Base-by-base conservation (phyloP, 92 coral and sea anemone species). In the Zoanthus gigantus region DNA sequence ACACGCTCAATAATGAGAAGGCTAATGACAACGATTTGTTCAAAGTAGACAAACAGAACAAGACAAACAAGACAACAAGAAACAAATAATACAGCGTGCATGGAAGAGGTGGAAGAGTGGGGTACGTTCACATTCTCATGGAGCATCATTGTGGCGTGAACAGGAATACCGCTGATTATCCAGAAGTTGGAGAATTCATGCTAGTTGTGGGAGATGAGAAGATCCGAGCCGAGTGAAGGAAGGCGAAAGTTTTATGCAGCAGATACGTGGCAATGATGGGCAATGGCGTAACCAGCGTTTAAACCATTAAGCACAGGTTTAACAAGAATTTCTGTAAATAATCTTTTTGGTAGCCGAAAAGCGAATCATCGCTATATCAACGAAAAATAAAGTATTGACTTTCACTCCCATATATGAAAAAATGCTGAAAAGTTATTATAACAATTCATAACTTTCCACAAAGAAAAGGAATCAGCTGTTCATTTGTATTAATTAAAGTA, bases 91-190 rank as follows among this genome's bases (percentile, higher is more conserved):
- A 66, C 83, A 88, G 3, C 42, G 3, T 34, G 42, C 2, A 72
- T 82, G 91, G 77, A 18, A 71, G 71, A 16, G 61, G 68, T 56
- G 79, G 58, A 46, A 3, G 18, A 46, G 47, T 46, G 93, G 93
- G 82, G 82, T 83, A 91, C 17, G 67, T 88, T 12, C 86, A 83
- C 72, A 88, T 87, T 72, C 67, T 91, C 13, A 74, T 91, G 77
- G 94, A 83, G 77, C 89, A 86, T 16, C 90, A 82, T 74, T 76
- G n/a, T n/a, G n/a, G 89, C 12, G 82, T 87, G 23, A 91, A 90
- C 86, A 78, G 75, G 79, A 76, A 76, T 34, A 0, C 65, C 46
- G 60, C 72, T 58, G 6, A 52, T 32, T 79, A 46, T 63, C 89
- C 89, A 77, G 80, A 89, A 14, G n/a, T 84, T 77, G 92, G 89